These are phyloP conservation scores for Drosophila mauritiana DNA, from an alignment of 1,140 invertebrate species.

Conservation along the genomic window DNA sequence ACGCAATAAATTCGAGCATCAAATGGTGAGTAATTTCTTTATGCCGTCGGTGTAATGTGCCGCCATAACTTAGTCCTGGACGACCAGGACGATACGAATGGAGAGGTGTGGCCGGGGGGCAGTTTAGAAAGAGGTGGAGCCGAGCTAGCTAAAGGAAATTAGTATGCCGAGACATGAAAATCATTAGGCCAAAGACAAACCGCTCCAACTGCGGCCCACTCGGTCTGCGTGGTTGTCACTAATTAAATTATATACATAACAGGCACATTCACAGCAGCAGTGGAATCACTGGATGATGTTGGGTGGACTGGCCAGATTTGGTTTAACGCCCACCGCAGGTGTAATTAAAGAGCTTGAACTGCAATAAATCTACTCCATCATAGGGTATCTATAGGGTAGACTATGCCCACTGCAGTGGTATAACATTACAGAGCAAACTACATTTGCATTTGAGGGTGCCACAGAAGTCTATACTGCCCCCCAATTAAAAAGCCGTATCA, in stretches of 20 bases:
- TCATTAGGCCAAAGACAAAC: slow-evolving; percentile 57
- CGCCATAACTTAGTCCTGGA: slow-evolving; percentile 60
- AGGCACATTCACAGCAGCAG: slow-evolving; percentile 17
- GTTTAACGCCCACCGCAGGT: slow-evolving; percentile 55
- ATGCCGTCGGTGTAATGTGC: slow-evolving; percentile 57
- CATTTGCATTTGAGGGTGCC: too few species aligned
- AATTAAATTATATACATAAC: slow-evolving; percentile 74
- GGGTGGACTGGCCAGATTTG: slow-evolving; percentile 20
- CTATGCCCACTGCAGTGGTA: background rate
- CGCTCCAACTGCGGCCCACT: slow-evolving; percentile 17
- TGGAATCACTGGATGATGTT: slow-evolving; percentile 2
- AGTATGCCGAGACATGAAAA: slow-evolving; percentile 76
- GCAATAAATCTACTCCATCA: slow-evolving; percentile 55
- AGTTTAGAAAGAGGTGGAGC: slow-evolving; percentile 4
- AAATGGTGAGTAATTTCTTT: slow-evolving; percentile 75
- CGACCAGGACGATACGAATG: slow-evolving; percentile 24
- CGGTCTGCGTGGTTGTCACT: slow-evolving; percentile 62
- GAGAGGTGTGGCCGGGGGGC: background rate
- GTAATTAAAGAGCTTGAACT: slow-evolving; percentile 70
- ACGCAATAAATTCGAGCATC: slow-evolving; percentile 73
- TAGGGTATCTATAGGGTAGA: slow-evolving; percentile 13
- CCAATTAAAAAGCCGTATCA: too few species aligned
- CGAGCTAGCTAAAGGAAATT: slow-evolving; percentile 56
- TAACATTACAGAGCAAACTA: background rate
- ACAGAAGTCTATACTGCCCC: too few species aligned